Evolutionary conservation across 1,140 invertebrate species (phyloP).

Genomic region (Euura lappo): DNA sequence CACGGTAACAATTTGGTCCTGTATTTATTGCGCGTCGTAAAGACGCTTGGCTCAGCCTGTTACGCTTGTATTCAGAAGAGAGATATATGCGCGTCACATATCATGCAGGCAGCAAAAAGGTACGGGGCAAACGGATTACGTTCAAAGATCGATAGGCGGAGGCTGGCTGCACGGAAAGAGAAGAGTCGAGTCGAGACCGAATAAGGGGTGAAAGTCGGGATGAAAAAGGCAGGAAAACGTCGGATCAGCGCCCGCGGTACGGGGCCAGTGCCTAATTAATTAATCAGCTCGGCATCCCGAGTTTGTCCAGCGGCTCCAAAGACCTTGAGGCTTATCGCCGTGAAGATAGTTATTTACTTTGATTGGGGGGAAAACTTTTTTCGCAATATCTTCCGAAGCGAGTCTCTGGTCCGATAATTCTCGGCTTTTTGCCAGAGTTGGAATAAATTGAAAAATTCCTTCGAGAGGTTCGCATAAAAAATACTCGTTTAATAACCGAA

Average conservation of each 20-base stretch:
- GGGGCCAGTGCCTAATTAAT: not conserved
- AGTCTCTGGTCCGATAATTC: too few relatives aligned
- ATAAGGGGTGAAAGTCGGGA: not conserved
- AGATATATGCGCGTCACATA: slow-evolving; percentile 28
- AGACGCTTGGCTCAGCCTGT: slow-evolving; percentile 11
- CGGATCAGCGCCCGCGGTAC: not conserved
- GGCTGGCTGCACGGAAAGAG: not conserved
- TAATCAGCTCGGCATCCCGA: not conserved
- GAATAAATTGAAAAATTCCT: not conserved
- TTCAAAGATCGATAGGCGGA: slow-evolving; percentile 9
- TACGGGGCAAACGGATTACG: slow-evolving; percentile 7
- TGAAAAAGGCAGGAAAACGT: not conserved
- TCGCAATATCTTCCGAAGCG: too few relatives aligned
- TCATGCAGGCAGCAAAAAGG: slow-evolving; percentile 19
- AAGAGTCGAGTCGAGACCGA: not conserved
- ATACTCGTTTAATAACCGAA: not conserved
- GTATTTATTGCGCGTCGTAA: slow-evolving; percentile 24
- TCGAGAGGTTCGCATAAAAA: too few relatives aligned
- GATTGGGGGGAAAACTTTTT: too few relatives aligned
- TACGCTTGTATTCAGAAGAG: slow-evolving; percentile 19
- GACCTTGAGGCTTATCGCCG: not conserved
- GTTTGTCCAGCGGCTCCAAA: too few relatives aligned
- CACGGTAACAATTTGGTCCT: slow-evolving; percentile 20
- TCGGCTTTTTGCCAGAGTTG: not conserved
- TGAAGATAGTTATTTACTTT: too few relatives aligned